Conservation (phyloP, 2,113 vertebrate species). For the Saimiri boliviensis region DNA sequence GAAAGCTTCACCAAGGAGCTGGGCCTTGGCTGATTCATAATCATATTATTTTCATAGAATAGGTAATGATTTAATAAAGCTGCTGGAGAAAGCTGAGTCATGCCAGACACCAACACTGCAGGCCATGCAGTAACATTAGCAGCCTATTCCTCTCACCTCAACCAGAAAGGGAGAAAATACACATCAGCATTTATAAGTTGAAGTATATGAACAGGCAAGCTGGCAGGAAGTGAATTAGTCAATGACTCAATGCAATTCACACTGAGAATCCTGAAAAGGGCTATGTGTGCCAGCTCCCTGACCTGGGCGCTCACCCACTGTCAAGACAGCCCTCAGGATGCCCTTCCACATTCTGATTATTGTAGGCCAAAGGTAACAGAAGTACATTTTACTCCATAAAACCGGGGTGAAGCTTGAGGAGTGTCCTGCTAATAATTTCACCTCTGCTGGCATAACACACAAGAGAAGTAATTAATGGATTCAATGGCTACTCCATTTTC, state of each 20-base stretch:
- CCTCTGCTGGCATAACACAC: not conserved
- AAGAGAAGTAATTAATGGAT: not conserved
- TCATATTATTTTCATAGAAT: not conserved
- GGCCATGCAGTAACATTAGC: not conserved
- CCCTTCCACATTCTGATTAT: not conserved
- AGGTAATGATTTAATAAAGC: not conserved
- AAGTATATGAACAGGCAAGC: constrained; percentile 19
- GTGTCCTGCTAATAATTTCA: not conserved
- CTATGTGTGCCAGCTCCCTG: not conserved
- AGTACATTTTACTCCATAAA: not conserved
- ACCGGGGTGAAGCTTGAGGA: not conserved
- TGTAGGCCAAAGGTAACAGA: not conserved
- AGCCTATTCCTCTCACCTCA: not conserved
- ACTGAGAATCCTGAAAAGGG: constrained; percentile 53
- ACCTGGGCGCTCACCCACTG: not conserved
- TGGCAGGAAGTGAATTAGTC: constrained; percentile 28
- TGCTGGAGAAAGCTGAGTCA: not conserved
- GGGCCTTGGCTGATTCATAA: not conserved
- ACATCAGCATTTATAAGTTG: not conserved
- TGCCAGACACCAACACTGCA: not conserved
- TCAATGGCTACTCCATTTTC: not conserved
- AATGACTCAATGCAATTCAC: constrained; percentile 29
- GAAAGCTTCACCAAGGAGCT: not conserved
- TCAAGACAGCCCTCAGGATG: not conserved
- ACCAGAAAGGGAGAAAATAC: constrained; percentile 32